Evolutionary conservation across 2,888 invertebrate genomes (phyloP).

Genomic region (Teleogryllus oceanicus): DNA sequence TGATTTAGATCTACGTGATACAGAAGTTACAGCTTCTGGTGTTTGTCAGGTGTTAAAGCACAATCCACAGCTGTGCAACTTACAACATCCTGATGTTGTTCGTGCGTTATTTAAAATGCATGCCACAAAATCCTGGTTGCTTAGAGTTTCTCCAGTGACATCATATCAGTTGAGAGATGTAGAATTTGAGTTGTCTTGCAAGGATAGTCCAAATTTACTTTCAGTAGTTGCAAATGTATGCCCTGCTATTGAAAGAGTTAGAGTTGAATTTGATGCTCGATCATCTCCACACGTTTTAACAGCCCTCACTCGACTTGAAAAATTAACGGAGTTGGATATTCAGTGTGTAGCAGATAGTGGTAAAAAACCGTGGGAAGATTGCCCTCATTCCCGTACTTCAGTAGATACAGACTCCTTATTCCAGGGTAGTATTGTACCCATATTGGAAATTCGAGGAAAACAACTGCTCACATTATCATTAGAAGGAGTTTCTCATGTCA

Average conservation of each 20-base stretch:
- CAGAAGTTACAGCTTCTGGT: slow-evolving; percentile 37
- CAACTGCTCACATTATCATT: slow-evolving; percentile 34
- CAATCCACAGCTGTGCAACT: slow-evolving; percentile 37
- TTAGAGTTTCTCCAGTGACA: slow-evolving; percentile 23
- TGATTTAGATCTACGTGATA: slow-evolving; percentile 38
- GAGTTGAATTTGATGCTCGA: slow-evolving; percentile 37
- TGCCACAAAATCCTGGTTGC: slow-evolving; percentile 31
- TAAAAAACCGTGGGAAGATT: slow-evolving; percentile 30
- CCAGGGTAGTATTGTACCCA: slow-evolving; percentile 36
- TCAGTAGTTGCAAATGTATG: slow-evolving; percentile 34
- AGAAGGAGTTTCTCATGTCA: slow-evolving; percentile 36
- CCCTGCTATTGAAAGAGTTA: slow-evolving; percentile 36
- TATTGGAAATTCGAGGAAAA: slow-evolving; percentile 34
- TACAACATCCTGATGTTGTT: slow-evolving; percentile 37
- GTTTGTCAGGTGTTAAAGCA: slow-evolving; percentile 35
- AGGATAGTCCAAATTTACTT: slow-evolving; percentile 34
- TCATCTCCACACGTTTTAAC: slow-evolving; percentile 34
- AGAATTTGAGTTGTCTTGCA: slow-evolving; percentile 35
- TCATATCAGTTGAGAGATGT: slow-evolving; percentile 34
- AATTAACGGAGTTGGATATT: slow-evolving; percentile 36
- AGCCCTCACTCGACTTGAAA: slow-evolving; percentile 32
- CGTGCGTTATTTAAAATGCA: slow-evolving; percentile 37
- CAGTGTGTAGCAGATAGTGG: slow-evolving; percentile 33
- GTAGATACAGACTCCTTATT: slow-evolving; percentile 29
- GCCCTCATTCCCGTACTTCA: slow-evolving; percentile 22